phyloP scores from a whole-genome alignment of 2,113 vertebrate species.

The Eublepharis macularius region DNA sequence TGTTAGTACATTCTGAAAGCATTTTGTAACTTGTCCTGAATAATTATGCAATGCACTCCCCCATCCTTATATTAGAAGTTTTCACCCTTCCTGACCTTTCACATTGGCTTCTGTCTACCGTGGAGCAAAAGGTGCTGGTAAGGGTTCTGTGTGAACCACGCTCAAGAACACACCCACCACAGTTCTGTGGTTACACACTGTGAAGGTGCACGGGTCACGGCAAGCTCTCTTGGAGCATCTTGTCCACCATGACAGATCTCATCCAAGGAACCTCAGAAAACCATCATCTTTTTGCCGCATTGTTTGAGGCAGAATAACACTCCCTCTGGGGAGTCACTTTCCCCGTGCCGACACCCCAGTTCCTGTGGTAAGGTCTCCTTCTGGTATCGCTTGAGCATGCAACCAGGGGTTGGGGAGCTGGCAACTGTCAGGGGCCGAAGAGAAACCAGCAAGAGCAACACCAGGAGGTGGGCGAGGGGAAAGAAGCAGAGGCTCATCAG shows the following conservation, averaged over 20 bases:
- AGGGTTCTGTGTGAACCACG: no score
- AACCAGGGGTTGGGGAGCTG: neutral
- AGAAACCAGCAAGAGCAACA: neutral
- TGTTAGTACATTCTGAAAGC: neutral
- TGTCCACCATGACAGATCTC: no score
- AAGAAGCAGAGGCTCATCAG: no score
- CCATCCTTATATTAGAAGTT: no score
- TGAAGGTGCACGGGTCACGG: no score
- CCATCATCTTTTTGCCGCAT: neutral
- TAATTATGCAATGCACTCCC: neutral
- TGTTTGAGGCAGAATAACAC: neutral
- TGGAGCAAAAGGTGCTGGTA: no score
- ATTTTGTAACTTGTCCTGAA: neutral
- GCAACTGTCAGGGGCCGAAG: neutral
- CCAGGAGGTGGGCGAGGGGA: neutral
- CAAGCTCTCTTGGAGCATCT: no score
- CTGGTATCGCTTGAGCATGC: neutral
- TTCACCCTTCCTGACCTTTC: neutral
- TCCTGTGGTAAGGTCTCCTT: neutral
- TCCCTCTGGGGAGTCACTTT: neutral
- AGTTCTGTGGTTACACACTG: no score
- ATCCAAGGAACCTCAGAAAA: neutral
- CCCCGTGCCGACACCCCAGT: neutral
- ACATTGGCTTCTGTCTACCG: neutral
- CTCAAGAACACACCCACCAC: no score